A percentile compares a stretch with the other conserved stretches of the same genome.
Conservation (phyloP, 2,113 vertebrate genomes). For the Cercopithecus mona region DNA sequence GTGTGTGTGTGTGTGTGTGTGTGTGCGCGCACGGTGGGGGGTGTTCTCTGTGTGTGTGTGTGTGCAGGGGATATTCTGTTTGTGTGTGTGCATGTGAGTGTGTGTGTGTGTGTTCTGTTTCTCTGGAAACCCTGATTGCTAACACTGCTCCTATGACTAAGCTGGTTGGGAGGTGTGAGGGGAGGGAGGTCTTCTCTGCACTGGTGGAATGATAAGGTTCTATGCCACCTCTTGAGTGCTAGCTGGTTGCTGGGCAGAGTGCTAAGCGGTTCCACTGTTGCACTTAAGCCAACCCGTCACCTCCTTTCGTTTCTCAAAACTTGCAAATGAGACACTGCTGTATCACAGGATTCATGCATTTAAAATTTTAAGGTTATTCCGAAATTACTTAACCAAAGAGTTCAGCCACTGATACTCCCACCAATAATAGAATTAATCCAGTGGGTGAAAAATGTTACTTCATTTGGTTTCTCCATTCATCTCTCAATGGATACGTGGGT, state of each 20-base stretch:
- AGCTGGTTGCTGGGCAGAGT: background rate
- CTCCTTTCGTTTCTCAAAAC: background rate
- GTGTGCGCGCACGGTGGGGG: too few relatives aligned
- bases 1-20: background rate
- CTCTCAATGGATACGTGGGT: accelerated
- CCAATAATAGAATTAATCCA: background rate
- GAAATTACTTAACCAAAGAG: background rate
- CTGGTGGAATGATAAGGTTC: accelerated
- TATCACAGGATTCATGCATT: accelerated
- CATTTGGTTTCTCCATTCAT: background rate
- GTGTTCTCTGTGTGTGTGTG: too few relatives aligned
- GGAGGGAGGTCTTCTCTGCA: background rate
- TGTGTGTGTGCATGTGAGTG: background rate
- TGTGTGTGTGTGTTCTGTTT: background rate
- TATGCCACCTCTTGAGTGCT: accelerated
- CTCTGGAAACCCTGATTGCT: background rate
- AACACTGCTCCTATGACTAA: background rate
- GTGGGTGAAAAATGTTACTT: background rate
- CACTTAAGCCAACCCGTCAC: background rate
- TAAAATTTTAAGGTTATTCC: too few relatives aligned
- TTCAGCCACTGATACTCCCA: background rate
- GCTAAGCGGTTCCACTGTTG: background rate
- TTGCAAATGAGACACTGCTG: background rate
- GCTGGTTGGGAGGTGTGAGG: background rate
- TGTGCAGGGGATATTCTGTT: background rate